Evolutionary conservation across 64 coral and sea anemone species (phyloP).

Genomic region (Acropora tenuis): DNA sequence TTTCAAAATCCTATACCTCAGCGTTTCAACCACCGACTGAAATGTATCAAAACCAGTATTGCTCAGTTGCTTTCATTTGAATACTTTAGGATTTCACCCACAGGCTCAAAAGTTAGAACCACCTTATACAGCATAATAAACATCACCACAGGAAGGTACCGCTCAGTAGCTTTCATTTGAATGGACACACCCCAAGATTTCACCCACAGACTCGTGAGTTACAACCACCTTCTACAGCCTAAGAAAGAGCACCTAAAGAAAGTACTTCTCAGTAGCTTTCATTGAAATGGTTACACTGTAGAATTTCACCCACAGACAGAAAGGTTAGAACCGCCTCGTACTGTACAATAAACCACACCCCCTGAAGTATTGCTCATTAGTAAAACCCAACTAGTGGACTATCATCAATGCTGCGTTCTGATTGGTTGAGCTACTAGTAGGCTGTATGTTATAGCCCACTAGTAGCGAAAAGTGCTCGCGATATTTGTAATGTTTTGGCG

Average conservation of each 20-base stretch:
- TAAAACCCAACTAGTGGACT: no score
- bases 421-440: no score
- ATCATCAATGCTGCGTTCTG: no score
- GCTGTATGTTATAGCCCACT: no score
- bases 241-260: neutral
- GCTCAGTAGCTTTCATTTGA: slow-evolving; percentile 12
- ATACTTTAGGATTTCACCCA: neutral
- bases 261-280: slow-evolving; percentile 3
- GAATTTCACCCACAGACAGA: no score
- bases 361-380: no score
- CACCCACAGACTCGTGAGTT: neutral
- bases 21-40: neutral
- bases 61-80: neutral
- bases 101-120: neutral
- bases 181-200: neutral
- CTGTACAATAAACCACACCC: no score
- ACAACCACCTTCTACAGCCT: neutral
- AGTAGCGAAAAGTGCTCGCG: no score
- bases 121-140: slow-evolving; percentile 3
- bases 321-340: no score
- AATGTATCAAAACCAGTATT: neutral
- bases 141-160: neutral
- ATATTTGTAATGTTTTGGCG: no score
- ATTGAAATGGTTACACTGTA: neutral
- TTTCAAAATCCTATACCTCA: neutral